Evolutionary conservation across 2,113 vertebrate genomes (phyloP).

Genomic region (Anas platyrhynchos): DNA sequence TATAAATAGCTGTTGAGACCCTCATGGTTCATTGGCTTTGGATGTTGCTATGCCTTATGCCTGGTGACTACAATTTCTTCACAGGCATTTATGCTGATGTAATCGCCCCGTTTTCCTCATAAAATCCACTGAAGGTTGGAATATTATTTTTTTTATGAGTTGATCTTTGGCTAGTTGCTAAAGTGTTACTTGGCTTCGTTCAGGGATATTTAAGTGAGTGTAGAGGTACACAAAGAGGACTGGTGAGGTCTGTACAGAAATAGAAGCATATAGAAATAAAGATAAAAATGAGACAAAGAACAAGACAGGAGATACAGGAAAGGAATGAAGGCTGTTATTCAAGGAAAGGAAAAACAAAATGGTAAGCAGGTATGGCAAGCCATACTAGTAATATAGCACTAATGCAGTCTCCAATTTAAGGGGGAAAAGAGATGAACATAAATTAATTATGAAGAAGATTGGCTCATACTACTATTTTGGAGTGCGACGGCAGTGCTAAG

Average conservation of each 20-base stretch:
- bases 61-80: slow-evolving; percentile 33
- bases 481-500: background rate
- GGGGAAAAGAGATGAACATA: background rate
- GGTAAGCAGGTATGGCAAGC: background rate
- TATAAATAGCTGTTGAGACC: slow-evolving; percentile 46
- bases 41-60: slow-evolving; percentile 41
- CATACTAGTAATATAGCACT: background rate
- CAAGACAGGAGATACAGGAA: background rate
- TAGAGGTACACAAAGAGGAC: background rate
- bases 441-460: background rate
- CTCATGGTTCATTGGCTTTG: slow-evolving; percentile 56
- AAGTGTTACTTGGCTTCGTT: background rate
- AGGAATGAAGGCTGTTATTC: background rate
- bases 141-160: background rate
- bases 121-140: background rate
- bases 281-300: background rate
- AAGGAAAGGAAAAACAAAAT: background rate
- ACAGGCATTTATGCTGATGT: slow-evolving; percentile 5
- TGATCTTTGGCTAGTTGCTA: background rate
- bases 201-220: background rate
- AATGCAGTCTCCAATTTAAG: background rate
- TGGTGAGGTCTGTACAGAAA: background rate
- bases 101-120: background rate
- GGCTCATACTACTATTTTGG: background rate
- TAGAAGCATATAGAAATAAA: background rate